A percentile compares a stretch with the other conserved stretches of the same genome.
These are phyloP conservation scores for Eupithecia inturbata DNA, from an alignment of 2,888 invertebrate species.

Conservation along the genomic window DNA sequence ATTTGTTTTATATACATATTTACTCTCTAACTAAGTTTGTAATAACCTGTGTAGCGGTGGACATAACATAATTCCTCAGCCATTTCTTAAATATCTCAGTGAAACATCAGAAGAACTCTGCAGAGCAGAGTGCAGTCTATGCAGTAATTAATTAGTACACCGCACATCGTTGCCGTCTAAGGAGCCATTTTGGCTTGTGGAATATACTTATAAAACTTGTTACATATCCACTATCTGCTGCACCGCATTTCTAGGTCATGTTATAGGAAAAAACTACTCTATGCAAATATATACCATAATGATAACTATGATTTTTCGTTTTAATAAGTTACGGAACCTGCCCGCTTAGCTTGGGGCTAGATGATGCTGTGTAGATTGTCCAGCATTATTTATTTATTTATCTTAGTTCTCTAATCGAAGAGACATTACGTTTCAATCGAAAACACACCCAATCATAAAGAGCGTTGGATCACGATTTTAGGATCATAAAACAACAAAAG, in stretches of 20 bases:
- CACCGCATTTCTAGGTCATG: not conserved
- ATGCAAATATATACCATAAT: not conserved
- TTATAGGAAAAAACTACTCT: not conserved
- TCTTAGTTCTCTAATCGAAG: not conserved
- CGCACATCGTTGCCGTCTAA: not conserved
- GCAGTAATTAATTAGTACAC: not conserved
- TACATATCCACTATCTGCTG: not conserved
- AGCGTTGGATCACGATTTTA: too few relatives aligned
- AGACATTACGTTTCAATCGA: not conserved
- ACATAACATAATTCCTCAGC: not conserved
- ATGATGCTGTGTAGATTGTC: too few relatives aligned
- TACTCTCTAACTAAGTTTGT: not conserved
- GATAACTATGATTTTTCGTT: too few relatives aligned
- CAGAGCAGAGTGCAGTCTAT: not conserved
- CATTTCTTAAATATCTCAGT: not conserved
- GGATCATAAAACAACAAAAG: not conserved
- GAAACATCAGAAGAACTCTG: not conserved
- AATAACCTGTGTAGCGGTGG: too few relatives aligned
- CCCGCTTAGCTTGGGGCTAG: too few relatives aligned
- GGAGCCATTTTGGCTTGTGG: not conserved
- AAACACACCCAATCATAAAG: not conserved
- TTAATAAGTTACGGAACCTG: too few relatives aligned
- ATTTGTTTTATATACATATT: too few relatives aligned
- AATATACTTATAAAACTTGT: not conserved
- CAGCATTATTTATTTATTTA: too few relatives aligned